Evolutionary conservation across 2,888 invertebrate genomes (phyloP).

Genomic region (Spodoptera exigua): DNA sequence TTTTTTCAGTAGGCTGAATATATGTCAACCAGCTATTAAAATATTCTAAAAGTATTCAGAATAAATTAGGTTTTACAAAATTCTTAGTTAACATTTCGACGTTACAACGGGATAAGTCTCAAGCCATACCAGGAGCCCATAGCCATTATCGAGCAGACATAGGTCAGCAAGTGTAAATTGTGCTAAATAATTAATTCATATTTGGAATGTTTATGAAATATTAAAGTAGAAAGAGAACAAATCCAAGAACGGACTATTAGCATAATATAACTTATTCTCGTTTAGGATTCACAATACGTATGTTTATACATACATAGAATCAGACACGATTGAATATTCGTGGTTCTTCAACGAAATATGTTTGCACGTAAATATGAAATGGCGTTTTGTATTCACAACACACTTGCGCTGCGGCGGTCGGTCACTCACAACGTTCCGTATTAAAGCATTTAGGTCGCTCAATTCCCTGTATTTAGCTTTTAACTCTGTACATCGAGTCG

Average conservation of each 20-base stretch:
- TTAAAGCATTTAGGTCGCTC: constrained; percentile 64
- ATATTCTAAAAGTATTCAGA: too few relatives aligned
- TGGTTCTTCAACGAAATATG: constrained; percentile 28
- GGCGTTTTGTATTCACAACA: constrained; percentile 50
- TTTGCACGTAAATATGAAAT: constrained; percentile 44
- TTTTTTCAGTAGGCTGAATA: too few relatives aligned
- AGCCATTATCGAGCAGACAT: too few relatives aligned
- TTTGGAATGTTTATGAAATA: constrained; percentile 1
- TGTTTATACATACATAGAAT: constrained; percentile 17
- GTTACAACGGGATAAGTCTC: too few relatives aligned
- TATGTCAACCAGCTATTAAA: too few relatives aligned
- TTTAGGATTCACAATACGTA: constrained; percentile 8
- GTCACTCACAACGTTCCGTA: constrained; percentile 45
- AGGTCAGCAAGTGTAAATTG: too few relatives aligned
- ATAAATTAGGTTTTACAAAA: too few relatives aligned
- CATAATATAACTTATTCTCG: not conserved
- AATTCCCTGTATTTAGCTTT: constrained; percentile 59
- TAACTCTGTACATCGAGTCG: constrained; percentile 46
- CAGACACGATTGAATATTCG: constrained; percentile 38
- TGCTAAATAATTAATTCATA: too few relatives aligned
- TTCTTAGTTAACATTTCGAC: too few relatives aligned
- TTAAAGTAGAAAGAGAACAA: not conserved
- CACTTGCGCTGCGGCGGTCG: constrained; percentile 32
- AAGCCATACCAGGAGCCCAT: too few relatives aligned
- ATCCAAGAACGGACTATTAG: not conserved